phyloP scores from a whole-genome alignment of 1,140 invertebrate species.

The Cyrtorhinus lividipennis region DNA sequence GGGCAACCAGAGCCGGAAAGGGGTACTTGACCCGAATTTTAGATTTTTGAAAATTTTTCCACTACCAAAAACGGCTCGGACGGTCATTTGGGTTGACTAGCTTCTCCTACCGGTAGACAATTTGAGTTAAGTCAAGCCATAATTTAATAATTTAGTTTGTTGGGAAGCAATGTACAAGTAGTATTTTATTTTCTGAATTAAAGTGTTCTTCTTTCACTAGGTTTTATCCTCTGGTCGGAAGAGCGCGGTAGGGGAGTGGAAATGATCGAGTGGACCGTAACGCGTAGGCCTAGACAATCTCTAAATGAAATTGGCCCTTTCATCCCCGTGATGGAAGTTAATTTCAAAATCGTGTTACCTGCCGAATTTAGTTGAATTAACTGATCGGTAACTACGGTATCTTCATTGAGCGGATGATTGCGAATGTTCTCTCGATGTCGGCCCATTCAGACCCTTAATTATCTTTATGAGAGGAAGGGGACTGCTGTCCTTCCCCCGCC shows the following conservation, averaged over 20 bases:
- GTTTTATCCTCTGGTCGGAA: background rate
- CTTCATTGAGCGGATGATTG: background rate
- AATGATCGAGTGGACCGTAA: background rate
- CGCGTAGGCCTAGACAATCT: too few relatives aligned
- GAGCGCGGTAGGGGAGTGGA: background rate
- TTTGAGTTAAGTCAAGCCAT: too few relatives aligned
- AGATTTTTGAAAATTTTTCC: too few relatives aligned
- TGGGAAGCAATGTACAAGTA: background rate
- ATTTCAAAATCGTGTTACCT: conserved; percentile 2
- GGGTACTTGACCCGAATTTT: too few relatives aligned
- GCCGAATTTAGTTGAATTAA: background rate
- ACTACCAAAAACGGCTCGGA: too few relatives aligned
- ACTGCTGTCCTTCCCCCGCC: background rate
- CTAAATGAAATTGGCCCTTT: too few relatives aligned
- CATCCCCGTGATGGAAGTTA: background rate
- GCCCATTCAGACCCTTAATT: background rate
- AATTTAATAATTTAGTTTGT: too few relatives aligned
- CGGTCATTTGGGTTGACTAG: too few relatives aligned
- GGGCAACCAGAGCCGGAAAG: too few relatives aligned
- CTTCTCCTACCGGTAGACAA: too few relatives aligned
- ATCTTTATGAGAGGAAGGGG: background rate
- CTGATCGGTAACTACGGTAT: background rate
- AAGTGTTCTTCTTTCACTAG: background rate
- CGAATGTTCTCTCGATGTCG: background rate
- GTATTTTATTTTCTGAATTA: background rate